phyloP scores from a whole-genome alignment of 2,797 vertebrate genomes.

The Liasis olivaceus region DNA sequence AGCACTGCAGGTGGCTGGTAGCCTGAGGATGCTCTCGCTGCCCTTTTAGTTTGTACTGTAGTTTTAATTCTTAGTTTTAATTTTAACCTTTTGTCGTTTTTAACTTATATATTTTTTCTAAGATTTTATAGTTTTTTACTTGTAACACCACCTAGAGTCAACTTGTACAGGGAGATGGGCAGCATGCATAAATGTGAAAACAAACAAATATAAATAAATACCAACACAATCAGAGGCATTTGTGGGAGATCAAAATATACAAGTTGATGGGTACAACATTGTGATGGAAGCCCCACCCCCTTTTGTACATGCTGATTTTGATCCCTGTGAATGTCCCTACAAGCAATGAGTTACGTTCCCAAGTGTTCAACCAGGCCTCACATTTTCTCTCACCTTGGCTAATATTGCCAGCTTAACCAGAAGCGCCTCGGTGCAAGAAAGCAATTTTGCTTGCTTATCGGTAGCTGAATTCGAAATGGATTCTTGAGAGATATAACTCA shows the following conservation, averaged over 20 bases:
- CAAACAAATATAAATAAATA: neutral
- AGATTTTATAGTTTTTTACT: too few relatives aligned
- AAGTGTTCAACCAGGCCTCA: neutral
- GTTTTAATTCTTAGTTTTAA: too few relatives aligned
- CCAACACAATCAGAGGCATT: accelerated
- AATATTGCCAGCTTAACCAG: neutral
- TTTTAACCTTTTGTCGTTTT: too few relatives aligned
- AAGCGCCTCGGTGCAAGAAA: neutral
- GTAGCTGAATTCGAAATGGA: neutral
- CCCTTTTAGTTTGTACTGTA: too few relatives aligned
- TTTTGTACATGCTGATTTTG: neutral
- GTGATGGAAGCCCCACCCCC: too few relatives aligned
- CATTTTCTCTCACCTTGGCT: neutral
- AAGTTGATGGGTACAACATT: neutral
- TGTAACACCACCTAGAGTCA: too few relatives aligned
- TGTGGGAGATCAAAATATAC: neutral
- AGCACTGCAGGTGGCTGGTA: too few relatives aligned
- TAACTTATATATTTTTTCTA: too few relatives aligned
- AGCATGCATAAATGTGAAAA: too few relatives aligned
- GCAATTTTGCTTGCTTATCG: accelerated
- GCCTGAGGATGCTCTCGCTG: too few relatives aligned
- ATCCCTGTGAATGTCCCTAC: neutral
- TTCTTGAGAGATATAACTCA: neutral
- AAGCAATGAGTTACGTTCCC: neutral
- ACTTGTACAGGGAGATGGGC: too few relatives aligned